Conservation (phyloP, 2,888 invertebrate genomes). For the Eutolmus rufibarbis region DNA sequence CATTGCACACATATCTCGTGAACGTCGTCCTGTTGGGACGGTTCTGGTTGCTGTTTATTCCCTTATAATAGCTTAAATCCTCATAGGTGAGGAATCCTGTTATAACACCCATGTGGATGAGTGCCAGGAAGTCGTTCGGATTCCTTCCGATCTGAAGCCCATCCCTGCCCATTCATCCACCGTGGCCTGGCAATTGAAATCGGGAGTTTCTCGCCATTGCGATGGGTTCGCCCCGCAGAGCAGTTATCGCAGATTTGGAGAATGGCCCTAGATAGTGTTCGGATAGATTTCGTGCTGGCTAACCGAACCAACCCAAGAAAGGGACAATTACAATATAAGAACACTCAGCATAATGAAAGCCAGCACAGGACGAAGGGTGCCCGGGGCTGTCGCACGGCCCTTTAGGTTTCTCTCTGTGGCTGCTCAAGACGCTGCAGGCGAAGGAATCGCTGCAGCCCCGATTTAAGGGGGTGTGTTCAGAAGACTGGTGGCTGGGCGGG, state of each 20-base stretch:
- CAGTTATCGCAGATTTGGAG: not conserved
- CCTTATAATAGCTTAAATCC: not conserved
- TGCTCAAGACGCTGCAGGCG: not conserved
- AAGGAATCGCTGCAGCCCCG: not conserved
- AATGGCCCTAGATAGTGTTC: not conserved
- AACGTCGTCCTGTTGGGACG: not conserved
- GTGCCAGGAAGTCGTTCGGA: not conserved
- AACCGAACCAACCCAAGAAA: not conserved
- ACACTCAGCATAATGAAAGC: constrained; percentile 20
- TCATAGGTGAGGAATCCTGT: not conserved
- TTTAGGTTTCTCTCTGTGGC: not conserved
- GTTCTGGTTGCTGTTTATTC: not conserved
- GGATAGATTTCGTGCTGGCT: not conserved
- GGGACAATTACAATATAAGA: not conserved
- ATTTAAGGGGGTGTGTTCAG: not conserved
- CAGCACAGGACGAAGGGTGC: not conserved
- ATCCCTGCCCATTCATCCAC: not conserved
- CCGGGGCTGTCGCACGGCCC: not conserved
- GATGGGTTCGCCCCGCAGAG: not conserved
- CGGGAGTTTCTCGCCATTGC: not conserved
- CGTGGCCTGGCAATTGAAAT: not conserved
- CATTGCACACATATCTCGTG: not conserved
- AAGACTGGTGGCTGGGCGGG: not conserved
- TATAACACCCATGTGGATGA: not conserved
- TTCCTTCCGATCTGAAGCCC: not conserved